phyloP scores from a whole-genome alignment of 2,113 vertebrate genomes.

The Leucoraja erinaceus region DNA sequence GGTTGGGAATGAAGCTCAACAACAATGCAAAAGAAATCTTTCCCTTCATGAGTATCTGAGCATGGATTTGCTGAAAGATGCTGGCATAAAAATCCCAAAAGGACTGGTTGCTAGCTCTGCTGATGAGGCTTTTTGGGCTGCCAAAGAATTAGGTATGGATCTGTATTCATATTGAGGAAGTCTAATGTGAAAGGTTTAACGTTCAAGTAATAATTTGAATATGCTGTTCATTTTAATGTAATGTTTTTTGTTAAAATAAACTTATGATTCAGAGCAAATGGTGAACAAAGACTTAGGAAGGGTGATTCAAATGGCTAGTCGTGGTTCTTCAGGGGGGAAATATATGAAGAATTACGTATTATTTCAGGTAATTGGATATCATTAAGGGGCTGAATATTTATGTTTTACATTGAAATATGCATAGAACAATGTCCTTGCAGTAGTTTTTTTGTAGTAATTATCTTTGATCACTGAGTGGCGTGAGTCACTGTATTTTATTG shows the following conservation, averaged over 20 bases:
- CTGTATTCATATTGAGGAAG: not conserved
- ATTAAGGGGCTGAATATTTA: no score
- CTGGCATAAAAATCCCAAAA: conserved; percentile 77
- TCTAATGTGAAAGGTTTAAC: not conserved
- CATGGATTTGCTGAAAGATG: conserved; percentile 85
- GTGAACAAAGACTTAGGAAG: not conserved
- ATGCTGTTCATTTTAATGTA: not conserved
- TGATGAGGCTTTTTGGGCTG: conserved; percentile 80
- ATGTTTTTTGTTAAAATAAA: not conserved
- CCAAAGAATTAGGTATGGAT: conserved; percentile 85
- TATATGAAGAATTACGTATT: not conserved
- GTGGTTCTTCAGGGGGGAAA: not conserved
- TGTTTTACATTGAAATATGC: no score
- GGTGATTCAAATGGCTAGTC: not conserved
- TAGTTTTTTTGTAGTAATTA: not conserved
- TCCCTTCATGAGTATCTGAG: conserved; percentile 95
- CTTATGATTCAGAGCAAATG: not conserved
- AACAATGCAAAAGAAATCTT: conserved; percentile 76
- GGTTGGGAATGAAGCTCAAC: conserved; percentile 40
- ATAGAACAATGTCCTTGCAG: not conserved
- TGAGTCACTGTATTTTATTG: not conserved
- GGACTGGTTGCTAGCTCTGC: conserved; percentile 81
- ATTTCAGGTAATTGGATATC: no score
- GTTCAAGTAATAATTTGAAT: not conserved
- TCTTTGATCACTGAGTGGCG: not conserved